phyloP scores from a whole-genome alignment of 2,113 vertebrate genomes.

The Percina caprodes region DNA sequence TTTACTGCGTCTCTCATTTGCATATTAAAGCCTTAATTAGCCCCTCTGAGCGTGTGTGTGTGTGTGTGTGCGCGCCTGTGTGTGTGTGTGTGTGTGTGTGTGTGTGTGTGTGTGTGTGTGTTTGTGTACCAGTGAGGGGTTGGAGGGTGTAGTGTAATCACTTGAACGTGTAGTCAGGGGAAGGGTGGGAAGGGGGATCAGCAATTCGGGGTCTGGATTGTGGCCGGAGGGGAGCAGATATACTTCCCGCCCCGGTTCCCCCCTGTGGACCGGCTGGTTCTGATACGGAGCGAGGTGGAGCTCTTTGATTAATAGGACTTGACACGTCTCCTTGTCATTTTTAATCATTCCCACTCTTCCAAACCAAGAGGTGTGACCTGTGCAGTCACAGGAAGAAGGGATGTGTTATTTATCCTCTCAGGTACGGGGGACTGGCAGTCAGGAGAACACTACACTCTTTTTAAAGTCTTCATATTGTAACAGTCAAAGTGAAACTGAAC shows the following conservation, averaged over 20 bases:
- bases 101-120: conserved; percentile 4
- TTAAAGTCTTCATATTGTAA: conserved; percentile 9
- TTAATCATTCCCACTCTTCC: conserved; percentile 63
- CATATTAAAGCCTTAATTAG: conserved; percentile 99
- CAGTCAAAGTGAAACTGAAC: not conserved
- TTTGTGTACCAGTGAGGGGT: conserved; percentile 2
- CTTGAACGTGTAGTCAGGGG: conserved; percentile 87
- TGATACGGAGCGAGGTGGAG: conserved; percentile 20
- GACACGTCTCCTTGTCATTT: conserved; percentile 82
- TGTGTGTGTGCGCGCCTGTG: conserved; percentile 76
- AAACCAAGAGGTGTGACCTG: conserved; percentile 72
- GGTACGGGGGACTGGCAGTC: conserved; percentile 18
- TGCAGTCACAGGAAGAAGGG: conserved; percentile 59
- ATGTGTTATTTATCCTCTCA: conserved; percentile 24
- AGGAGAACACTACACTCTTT: conserved; percentile 21
- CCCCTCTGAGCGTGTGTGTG: conserved; percentile 93
- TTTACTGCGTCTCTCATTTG: conserved; percentile 96
- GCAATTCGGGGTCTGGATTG: conserved; percentile 79
- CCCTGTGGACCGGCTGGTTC: conserved; percentile 45
- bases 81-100: conserved; percentile 16
- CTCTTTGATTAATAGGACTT: conserved; percentile 88
- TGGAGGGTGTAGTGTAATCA: conserved; percentile 84
- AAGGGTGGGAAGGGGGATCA: conserved; percentile 73
- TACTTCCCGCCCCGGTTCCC: conserved; percentile 23
- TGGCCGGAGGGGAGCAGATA: conserved; percentile 67